Conservation (phyloP, 2,113 vertebrate species). For the Sinosuthora webbiana region DNA sequence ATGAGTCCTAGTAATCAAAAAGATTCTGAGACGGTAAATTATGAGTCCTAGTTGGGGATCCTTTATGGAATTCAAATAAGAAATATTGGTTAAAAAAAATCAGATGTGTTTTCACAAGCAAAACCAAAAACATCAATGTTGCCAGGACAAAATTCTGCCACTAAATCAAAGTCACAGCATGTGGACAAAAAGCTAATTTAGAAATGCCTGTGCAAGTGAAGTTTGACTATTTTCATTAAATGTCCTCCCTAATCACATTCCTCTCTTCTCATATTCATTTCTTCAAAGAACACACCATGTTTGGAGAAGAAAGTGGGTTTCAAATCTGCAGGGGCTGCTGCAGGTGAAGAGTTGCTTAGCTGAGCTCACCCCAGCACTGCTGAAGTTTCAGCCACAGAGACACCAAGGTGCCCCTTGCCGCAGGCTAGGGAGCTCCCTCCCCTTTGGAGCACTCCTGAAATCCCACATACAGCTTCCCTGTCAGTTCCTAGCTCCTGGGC, state of each 20-base stretch:
- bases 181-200: neutral
- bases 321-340: neutral
- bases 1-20: neutral
- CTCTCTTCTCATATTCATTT: neutral
- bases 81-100: neutral
- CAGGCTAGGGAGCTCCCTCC: neutral
- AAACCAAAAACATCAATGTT: neutral
- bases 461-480: neutral
- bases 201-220: neutral
- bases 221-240: neutral
- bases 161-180: neutral
- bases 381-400: neutral
- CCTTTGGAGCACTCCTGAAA: neutral
- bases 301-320: neutral
- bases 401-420: neutral
- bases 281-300: neutral
- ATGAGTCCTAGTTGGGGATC: neutral
- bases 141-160: neutral
- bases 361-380: fast-evolving
- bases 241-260: neutral
- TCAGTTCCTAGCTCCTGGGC: neutral
- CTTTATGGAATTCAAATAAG: neutral
- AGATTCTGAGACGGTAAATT: neutral
- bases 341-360: neutral
- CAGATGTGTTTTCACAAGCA: neutral